Evolutionary conservation across 2,888 invertebrate genomes (phyloP).

Genomic region (Diaprepes abbreviatus): DNA sequence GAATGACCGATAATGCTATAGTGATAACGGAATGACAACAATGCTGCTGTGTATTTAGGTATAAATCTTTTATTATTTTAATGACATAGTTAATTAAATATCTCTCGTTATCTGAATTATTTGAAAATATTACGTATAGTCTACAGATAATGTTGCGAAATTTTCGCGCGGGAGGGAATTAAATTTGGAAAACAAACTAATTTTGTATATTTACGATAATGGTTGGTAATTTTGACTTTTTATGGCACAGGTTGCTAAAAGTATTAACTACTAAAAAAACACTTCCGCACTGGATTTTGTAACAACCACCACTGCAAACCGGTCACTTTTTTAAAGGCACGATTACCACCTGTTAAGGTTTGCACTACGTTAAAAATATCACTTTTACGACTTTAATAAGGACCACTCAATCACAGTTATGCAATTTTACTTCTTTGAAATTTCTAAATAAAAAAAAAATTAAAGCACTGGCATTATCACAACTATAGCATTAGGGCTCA

Average conservation of each 20-base stretch:
- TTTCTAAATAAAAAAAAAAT: neutral
- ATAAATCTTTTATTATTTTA: conserved; percentile 12
- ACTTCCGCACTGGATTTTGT: conserved; percentile 42
- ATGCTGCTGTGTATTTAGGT: conserved; percentile 28
- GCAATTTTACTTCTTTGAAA: conserved; percentile 26
- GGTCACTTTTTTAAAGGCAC: conserved; percentile 33
- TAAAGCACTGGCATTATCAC: conserved; percentile 28
- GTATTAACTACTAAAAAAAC: conserved; percentile 23
- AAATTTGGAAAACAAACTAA: conserved; percentile 6
- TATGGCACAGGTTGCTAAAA: conserved; percentile 22
- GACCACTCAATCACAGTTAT: conserved; percentile 35
- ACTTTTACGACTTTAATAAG: conserved; percentile 13
- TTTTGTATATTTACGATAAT: conserved; percentile 25
- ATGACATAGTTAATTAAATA: neutral
- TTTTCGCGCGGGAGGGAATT: neutral
- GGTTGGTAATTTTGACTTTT: conserved; percentile 18
- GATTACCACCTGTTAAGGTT: conserved; percentile 18
- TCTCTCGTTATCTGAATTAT: conserved; percentile 6
- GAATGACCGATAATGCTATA: conserved; percentile 65
- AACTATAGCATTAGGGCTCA: conserved; percentile 13
- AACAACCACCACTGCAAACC: conserved; percentile 12
- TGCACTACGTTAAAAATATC: conserved; percentile 26
- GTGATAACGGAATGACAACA: conserved; percentile 44
- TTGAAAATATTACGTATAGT: neutral
- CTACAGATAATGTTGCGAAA: neutral